phyloP scores from a whole-genome alignment of 2,797 vertebrate genomes.

The Petrocephalus schoutedeni region DNA sequence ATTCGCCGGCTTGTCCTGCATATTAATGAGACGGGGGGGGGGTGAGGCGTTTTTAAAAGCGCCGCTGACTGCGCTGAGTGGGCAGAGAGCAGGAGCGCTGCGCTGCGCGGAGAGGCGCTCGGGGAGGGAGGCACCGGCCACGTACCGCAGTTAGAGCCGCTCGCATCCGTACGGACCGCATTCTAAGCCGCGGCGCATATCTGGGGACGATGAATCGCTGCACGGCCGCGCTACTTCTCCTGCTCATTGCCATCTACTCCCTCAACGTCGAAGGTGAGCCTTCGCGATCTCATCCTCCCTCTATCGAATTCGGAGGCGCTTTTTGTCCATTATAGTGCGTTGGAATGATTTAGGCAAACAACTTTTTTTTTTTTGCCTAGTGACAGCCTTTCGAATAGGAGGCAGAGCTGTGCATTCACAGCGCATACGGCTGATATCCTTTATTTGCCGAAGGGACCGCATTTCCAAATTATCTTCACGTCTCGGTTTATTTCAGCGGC shows the following conservation, averaged over 20 bases:
- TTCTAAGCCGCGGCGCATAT: constrained; percentile 16
- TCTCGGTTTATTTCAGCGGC: background rate
- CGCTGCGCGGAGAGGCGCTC: constrained; percentile 17
- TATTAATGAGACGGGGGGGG: constrained; percentile 80
- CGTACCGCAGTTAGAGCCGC: background rate
- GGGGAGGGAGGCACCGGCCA: background rate
- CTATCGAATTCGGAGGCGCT: background rate
- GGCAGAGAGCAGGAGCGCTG: constrained; percentile 25
- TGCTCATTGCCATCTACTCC: constrained; percentile 75
- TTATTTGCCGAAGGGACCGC: background rate
- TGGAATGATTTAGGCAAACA: background rate
- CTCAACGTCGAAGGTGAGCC: constrained; percentile 82
- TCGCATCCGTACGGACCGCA: background rate
- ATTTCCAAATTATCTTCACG: background rate
- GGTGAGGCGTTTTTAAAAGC: constrained; percentile 75
- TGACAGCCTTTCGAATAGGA: background rate
- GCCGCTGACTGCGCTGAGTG: constrained; percentile 43
- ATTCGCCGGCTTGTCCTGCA: constrained; percentile 81
- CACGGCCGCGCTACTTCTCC: constrained; percentile 74
- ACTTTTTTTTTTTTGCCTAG: constrained; percentile 2
- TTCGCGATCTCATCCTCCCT: background rate
- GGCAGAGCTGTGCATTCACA: background rate
- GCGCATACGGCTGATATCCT: background rate
- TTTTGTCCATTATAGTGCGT: background rate
- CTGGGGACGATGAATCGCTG: constrained; percentile 74